A percentile compares a stretch with the other conserved stretches of the same genome.
phyloP scores from a whole-genome alignment of 2,113 vertebrate genomes.

The Halichoerus grypus region DNA sequence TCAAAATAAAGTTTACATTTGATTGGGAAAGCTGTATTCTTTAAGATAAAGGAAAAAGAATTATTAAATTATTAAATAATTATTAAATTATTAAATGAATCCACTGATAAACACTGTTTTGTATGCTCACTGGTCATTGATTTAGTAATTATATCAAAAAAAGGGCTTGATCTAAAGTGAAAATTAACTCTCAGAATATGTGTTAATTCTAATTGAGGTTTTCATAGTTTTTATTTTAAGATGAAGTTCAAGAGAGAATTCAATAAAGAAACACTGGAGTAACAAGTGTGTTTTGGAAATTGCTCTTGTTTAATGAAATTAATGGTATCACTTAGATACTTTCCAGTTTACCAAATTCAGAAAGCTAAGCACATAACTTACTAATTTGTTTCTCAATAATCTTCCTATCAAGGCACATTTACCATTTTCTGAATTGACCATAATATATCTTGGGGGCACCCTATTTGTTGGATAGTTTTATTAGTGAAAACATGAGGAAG shows the following conservation, averaged over 20 bases:
- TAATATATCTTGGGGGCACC: neutral
- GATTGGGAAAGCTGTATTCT: constrained; percentile 28
- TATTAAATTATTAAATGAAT: neutral
- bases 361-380: neutral
- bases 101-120: neutral
- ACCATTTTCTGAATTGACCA: neutral
- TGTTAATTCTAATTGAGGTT: constrained; percentile 45
- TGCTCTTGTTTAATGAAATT: constrained; percentile 28
- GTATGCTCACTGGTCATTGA: neutral
- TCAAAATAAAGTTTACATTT: constrained; percentile 61
- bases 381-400: neutral
- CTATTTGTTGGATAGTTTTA: neutral
- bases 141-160: constrained; percentile 31
- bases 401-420: neutral
- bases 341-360: constrained; percentile 48
- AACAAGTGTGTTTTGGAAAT: constrained; percentile 12
- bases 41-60: constrained; percentile 23
- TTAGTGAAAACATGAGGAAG: constrained; percentile 19
- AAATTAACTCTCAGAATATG: constrained; percentile 21
- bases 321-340: neutral
- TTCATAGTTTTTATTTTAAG: constrained; percentile 59
- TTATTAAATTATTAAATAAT: neutral
- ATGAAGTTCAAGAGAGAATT: constrained; percentile 47
- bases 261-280: constrained; percentile 20
- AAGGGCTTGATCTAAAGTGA: neutral